Base-by-base conservation (phyloP, 1,140 invertebrate genomes). In the Euschistus heros region DNA sequence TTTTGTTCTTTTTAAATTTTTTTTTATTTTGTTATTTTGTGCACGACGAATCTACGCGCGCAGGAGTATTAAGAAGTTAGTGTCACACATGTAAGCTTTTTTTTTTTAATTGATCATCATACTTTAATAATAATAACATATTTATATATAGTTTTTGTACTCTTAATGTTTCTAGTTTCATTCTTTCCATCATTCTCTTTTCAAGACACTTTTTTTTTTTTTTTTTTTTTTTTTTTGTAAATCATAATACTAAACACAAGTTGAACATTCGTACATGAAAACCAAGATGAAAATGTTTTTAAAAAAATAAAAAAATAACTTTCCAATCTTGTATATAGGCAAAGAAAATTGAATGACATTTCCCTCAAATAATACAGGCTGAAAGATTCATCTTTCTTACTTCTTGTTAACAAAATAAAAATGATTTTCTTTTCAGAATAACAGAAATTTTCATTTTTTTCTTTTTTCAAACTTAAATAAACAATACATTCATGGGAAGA, bases 21-120 rank as follows among this genome's bases (percentile, higher is more conserved):
- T 47, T 47, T 47, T 50, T 22, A 2, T 18, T 50, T 50, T 50
- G n/a, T 20, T 18, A 20, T 50, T 50, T 57, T 27, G 54, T 57
- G 54, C 54, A 57, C 54, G 54, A 57, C 54, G 14, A 57, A 57
- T 50, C 5, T 26, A 26, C 22, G 18, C 54, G 54, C 54, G 24
- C 18, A 22, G 7, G 54, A 57, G 54, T 57, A 57, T 57, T 57
- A 57, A 22, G 24, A 57, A 57, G 24, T 57, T 57, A 57, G 54
- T 57, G 54, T 57, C 54, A 57, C 54, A 57, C 54, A 24, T 50
- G 47, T 57, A 57, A 57, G 24, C 54, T 57, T 57, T 26, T 57
- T 50, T 50, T 50, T 50, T 50, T 50, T 50, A 20, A 57, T 22
- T 57, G 18, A 26, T 57, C 24, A 24, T 27, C 54, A 57, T 57